A percentile compares a stretch with the other conserved stretches of the same genome.
Conservation (phyloP, 2,888 invertebrate genomes). For the Drosophila lacicola region DNA sequence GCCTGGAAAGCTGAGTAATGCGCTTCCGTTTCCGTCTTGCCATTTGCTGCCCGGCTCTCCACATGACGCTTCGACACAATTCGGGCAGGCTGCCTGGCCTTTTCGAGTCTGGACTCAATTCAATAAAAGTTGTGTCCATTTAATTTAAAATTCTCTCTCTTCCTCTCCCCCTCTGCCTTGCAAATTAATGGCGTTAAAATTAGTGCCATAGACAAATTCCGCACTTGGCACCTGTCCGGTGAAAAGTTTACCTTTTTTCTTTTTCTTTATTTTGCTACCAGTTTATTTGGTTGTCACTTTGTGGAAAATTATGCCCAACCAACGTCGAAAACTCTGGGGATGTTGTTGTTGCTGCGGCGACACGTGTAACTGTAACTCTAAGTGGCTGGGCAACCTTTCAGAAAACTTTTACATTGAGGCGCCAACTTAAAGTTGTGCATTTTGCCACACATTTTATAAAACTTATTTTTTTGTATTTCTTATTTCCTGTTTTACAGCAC, state of each 20-base stretch:
- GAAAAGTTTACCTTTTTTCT: conserved; percentile 58
- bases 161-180: conserved; percentile 13
- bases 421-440: conserved; percentile 48
- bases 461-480: conserved; percentile 11
- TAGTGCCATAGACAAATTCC: conserved; percentile 61
- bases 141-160: conserved; percentile 74
- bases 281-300: conserved; percentile 78
- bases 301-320: conserved; percentile 64
- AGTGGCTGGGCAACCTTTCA: conserved; percentile 43
- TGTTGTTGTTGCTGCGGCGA: conserved; percentile 42
- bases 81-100: not conserved
- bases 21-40: conserved; percentile 68
- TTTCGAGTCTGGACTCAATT: conserved; percentile 61
- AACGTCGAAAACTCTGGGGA: conserved; percentile 22
- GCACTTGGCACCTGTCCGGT: conserved; percentile 23
- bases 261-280: conserved; percentile 6
- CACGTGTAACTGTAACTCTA: conserved; percentile 69
- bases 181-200: conserved; percentile 78
- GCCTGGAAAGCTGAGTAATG: conserved; percentile 61
- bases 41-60: conserved; percentile 29
- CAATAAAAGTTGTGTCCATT: conserved; percentile 82
- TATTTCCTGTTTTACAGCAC: conserved; percentile 26
- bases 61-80: conserved; percentile 33
- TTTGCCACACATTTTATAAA: conserved; percentile 3
- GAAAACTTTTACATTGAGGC: conserved; percentile 45